These are phyloP conservation scores for Pachyuromys duprasi DNA, from an alignment of 2,797 vertebrate species.

Conservation along the genomic window DNA sequence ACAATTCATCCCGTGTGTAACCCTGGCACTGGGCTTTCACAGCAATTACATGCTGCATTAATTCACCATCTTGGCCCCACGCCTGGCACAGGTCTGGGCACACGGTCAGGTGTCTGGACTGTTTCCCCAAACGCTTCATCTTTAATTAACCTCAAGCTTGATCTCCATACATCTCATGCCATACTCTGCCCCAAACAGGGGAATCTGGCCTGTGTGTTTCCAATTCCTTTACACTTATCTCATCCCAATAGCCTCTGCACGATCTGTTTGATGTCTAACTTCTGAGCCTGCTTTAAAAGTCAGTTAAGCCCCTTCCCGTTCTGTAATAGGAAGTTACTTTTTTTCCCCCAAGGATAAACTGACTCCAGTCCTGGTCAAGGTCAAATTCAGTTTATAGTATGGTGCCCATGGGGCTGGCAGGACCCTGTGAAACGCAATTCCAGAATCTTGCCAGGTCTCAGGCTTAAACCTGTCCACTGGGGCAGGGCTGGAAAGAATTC, in stretches of 20 bases:
- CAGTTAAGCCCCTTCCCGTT: constrained; percentile 73
- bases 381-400: constrained; percentile 73
- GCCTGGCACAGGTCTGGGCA: constrained; percentile 78
- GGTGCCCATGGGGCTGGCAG: constrained; percentile 58
- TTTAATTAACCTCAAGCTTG: constrained; percentile 77
- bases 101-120: constrained; percentile 68
- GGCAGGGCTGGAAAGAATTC: constrained; percentile 64
- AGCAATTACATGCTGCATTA: constrained; percentile 60
- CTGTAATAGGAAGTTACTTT: constrained; percentile 79
- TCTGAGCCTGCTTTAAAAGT: constrained; percentile 73
- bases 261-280: constrained; percentile 76
- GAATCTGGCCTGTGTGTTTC: constrained; percentile 78
- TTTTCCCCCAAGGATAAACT: constrained; percentile 66
- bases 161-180: constrained; percentile 64
- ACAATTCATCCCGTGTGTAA: background rate
- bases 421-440: constrained; percentile 48
- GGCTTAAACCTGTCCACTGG: constrained; percentile 43
- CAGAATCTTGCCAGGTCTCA: constrained; percentile 44
- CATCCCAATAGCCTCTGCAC: constrained; percentile 67
- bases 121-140: constrained; percentile 72
- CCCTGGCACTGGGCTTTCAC: constrained; percentile 23
- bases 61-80: constrained; percentile 63
- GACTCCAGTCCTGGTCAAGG: constrained; percentile 67
- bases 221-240: constrained; percentile 84
- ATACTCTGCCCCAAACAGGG: constrained; percentile 69